Percentiles rank a stretch among this genome's conserved stretches.
phyloP scores from a whole-genome alignment of 2,888 invertebrate genomes.

The Emmelina monodactyla region DNA sequence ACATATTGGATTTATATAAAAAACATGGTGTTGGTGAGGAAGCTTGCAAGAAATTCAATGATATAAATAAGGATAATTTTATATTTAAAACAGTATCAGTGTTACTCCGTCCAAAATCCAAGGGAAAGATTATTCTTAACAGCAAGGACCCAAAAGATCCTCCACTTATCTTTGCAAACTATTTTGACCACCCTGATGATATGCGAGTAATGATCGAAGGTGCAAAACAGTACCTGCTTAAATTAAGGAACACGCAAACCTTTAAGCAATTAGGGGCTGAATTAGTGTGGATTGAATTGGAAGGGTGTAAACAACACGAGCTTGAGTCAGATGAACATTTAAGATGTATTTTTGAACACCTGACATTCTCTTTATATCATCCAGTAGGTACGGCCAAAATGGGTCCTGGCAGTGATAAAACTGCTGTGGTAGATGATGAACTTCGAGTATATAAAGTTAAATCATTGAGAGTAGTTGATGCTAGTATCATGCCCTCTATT shows the following conservation, averaged over 20 bases:
- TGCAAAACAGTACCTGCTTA: conserved; percentile 25
- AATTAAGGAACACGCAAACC: conserved; percentile 27
- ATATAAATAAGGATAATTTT: conserved; percentile 28
- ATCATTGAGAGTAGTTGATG: conserved; percentile 69
- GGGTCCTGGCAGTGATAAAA: conserved; percentile 54
- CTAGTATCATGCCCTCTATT: conserved; percentile 71
- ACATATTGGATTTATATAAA: conserved; percentile 26
- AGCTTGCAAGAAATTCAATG: conserved; percentile 22
- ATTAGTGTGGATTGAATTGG: conserved; percentile 31
- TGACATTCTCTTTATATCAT: conserved; percentile 69
- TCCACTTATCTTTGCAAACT: conserved; percentile 71
- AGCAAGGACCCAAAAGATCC: conserved; percentile 71
- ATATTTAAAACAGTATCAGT: conserved; percentile 59
- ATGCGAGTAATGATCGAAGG: conserved; percentile 29
- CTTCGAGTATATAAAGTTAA: conserved; percentile 60
- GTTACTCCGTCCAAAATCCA: conserved; percentile 72
- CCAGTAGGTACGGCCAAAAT: conserved; percentile 72
- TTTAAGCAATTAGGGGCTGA: conserved; percentile 29
- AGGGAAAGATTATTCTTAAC: conserved; percentile 71
- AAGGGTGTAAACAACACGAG: conserved; percentile 28
- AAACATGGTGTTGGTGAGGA: conserved; percentile 29
- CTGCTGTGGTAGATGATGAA: conserved; percentile 64
- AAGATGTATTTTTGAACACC: conserved; percentile 29
- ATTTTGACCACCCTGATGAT: conserved; percentile 66
- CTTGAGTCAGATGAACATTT: conserved; percentile 27